Conservation (phyloP, 2,888 invertebrate genomes). For the Apamea crenata region DNA sequence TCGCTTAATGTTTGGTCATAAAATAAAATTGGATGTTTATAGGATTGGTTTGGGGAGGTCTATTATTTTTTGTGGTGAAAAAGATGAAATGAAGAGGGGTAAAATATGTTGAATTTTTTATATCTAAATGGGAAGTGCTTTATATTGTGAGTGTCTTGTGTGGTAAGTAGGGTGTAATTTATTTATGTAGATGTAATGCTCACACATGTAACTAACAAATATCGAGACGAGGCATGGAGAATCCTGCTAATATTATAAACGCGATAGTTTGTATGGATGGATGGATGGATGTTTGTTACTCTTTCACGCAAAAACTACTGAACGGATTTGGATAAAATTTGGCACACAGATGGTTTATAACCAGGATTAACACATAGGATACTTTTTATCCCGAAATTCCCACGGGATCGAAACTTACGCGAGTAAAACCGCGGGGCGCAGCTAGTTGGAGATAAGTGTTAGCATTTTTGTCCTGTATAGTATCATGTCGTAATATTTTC, state of each 20-base stretch:
- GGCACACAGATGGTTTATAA: too few relatives aligned
- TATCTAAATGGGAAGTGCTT: slow-evolving; percentile 5
- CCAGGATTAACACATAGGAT: too few relatives aligned
- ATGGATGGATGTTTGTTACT: too few relatives aligned
- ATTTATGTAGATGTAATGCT: slow-evolving; percentile 16
- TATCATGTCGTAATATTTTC: neutral
- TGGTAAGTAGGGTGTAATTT: slow-evolving; percentile 2
- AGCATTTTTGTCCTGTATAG: neutral
- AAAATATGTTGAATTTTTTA: slow-evolving; percentile 37
- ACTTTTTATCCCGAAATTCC: too few relatives aligned
- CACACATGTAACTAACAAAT: neutral
- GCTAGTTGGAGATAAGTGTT: neutral
- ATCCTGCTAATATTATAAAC: too few relatives aligned
- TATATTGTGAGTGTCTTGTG: slow-evolving; percentile 25
- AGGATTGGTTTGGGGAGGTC: slow-evolving; percentile 48
- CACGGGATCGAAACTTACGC: too few relatives aligned
- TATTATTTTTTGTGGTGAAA: slow-evolving; percentile 40
- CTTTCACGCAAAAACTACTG: too few relatives aligned
- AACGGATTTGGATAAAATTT: too few relatives aligned
- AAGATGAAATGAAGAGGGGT: slow-evolving; percentile 18
- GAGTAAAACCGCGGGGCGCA: too few relatives aligned
- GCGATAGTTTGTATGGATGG: too few relatives aligned
- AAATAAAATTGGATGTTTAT: slow-evolving; percentile 71
- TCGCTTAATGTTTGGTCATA: slow-evolving; percentile 63
- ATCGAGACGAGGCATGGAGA: neutral